Base-by-base conservation (phyloP, 2,888 invertebrate species). In the Polydrusus cervinus region DNA sequence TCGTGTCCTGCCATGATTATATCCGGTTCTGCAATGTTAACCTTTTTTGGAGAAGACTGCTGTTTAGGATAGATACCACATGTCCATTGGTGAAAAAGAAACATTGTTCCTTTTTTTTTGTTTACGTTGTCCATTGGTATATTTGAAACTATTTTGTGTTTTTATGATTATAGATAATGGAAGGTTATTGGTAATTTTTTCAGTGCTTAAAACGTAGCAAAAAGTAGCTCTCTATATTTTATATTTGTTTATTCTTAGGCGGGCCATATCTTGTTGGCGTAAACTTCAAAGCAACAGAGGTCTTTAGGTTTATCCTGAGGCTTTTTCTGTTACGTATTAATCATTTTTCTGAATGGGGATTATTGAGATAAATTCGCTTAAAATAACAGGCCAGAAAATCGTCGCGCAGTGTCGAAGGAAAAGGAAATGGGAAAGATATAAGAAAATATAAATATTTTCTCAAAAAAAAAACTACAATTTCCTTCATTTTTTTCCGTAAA, bases 311-410 rank as follows among this genome's bases (percentile, higher is more conserved):
- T 40, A 75, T 70, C 70, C 74, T 38, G 51, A n/a, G 57, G 74
- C 69, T 68, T 74, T 67, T 74, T 74, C 74, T 61, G 66, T 70
- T 66, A 60, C 69, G 14, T 68, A 70, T 74, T 70, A 74, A 74
- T 68, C 61, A 69, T 69, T 69, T 69, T 61, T 51, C 51, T 51
- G 61, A 65, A 73, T 61, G 70, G 71, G 57, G 69, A 64, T 72
- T 75, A 74, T 77, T 71, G 60, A 65, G 75, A 72, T 71, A 71
- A 71, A 75, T 77, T 72, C 45, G 71, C 74, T 69, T 25, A 49
- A 75, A 71, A 71, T 72, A 60, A 34, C 51, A 18, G n/a, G n/a
- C 55, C 66, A 25, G 16, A 64, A 69, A 73, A 68, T 53, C 34
- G 55, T 53, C 34, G 55, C 34, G 43, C 13, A 55, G 14, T 60